Conservation (phyloP, 2,113 vertebrate species). For the Puffinus mauretanicus region DNA sequence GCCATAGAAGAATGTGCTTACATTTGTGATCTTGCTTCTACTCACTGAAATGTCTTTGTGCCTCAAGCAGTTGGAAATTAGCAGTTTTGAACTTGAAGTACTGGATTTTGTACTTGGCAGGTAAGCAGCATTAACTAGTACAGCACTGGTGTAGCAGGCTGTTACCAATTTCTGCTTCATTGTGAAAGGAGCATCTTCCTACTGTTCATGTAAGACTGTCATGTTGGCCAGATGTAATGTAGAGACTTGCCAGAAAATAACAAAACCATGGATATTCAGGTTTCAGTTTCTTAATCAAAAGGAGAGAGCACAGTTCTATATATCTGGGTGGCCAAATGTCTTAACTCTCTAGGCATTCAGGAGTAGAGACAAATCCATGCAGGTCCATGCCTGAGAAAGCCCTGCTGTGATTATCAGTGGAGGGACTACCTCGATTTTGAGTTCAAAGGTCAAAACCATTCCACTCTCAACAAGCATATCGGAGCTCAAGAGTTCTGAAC, state of each 20-base stretch:
- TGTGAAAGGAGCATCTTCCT: background rate
- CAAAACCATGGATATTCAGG: fast-evolving
- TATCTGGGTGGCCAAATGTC: background rate
- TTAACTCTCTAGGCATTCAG: background rate
- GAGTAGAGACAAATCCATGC: background rate
- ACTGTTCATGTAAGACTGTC: no score
- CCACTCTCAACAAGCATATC: background rate
- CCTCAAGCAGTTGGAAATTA: background rate
- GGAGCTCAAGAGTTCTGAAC: background rate
- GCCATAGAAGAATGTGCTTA: background rate
- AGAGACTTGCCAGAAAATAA: background rate
- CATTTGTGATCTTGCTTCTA: background rate
- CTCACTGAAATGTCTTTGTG: background rate
- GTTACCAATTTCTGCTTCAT: no score
- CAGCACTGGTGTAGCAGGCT: background rate
- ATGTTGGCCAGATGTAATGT: background rate
- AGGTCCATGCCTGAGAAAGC: background rate
- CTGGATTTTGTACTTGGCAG: background rate
- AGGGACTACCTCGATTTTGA: background rate
- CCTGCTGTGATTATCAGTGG: background rate
- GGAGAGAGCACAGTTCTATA: background rate
- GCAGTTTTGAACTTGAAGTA: background rate
- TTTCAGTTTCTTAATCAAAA: background rate
- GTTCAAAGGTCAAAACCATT: background rate
- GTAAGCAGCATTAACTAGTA: background rate